Base-by-base conservation (phyloP, 2,113 vertebrate genomes). In the Sialia sialis region DNA sequence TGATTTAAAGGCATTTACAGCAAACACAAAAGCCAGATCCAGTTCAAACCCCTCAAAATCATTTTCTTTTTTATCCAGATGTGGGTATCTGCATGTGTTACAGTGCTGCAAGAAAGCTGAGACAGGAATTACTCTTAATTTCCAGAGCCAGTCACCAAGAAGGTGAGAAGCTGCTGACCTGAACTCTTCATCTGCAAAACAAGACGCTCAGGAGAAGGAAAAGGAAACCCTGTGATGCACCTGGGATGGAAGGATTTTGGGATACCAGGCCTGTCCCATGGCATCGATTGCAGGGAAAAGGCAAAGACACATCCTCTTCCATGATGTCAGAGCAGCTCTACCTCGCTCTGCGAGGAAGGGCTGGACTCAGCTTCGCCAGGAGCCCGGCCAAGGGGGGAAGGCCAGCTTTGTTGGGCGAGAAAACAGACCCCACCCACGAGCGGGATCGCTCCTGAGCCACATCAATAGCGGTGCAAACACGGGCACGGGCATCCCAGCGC, bases 351-450 rank as follows among this genome's bases (percentile, higher is more conserved):
- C 29, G 5, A 32, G 0, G 27, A 51, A 59, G 43, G 64, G 54
- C 67, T 7, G 4, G 17, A 46, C 19, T 1, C 75, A 17, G 76
- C 58, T 44, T 7, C 21, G 68, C 73, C 79, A 51, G 13, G 2
- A 67, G 58, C 60, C 62, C 27, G 2, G 48, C 39, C 20, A 1
- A 3, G 5, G 39, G 39, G 69, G 46, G 29, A 60, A 73, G 49
- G 54, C 13, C 38, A 80, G 85, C 88, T 91, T 64, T 68, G 73
- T 12, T 3, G 88, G 88, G 85, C 15, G 79, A 79, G 67, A 74
- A 68, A 21, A 34, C 62, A 73, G 84, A 94, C 92, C 89, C 92
- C 95, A 95, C 95, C 95, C 94, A 92, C 49, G 9, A 64, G 39
- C 36, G 60, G 3, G 67, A 77, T 21, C 2, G 26, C 1, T 19